Conservation (phyloP, 2,797 vertebrate species). For the Microchirus variegatus region DNA sequence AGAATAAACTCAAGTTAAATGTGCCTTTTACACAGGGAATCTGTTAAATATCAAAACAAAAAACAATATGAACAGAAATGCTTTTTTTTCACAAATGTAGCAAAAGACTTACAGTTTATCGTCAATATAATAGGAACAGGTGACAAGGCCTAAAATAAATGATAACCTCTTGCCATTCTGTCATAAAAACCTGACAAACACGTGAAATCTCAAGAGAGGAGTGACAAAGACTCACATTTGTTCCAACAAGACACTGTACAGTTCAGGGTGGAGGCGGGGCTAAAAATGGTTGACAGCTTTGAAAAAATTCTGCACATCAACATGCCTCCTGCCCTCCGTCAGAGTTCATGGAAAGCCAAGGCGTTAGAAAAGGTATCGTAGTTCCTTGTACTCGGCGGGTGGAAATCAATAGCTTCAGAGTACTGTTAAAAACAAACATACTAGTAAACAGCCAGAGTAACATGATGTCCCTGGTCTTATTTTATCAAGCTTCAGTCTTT, state of each 20-base stretch:
- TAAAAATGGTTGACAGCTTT: slow-evolving; percentile 50
- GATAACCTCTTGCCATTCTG: slow-evolving; percentile 59
- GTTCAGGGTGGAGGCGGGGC: slow-evolving; percentile 39
- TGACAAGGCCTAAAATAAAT: slow-evolving; percentile 71
- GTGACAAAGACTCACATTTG: slow-evolving; percentile 74
- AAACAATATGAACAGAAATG: slow-evolving; percentile 72
- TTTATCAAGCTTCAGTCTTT: slow-evolving; percentile 20
- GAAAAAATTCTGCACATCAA: slow-evolving; percentile 51
- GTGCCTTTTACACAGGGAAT: slow-evolving; percentile 81
- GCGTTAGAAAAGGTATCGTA: slow-evolving; percentile 57
- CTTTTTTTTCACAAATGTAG: slow-evolving; percentile 74
- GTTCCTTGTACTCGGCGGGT: slow-evolving; percentile 38
- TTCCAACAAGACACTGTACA: slow-evolving; percentile 73
- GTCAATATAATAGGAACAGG: slow-evolving; percentile 71
- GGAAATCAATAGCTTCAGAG: slow-evolving; percentile 44
- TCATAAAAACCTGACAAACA: slow-evolving; percentile 74
- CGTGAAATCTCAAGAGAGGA: slow-evolving; percentile 60
- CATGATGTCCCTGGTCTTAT: slow-evolving; percentile 22
- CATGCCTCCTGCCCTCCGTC: slow-evolving; percentile 8
- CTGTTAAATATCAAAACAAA: slow-evolving; percentile 80
- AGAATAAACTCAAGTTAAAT: slow-evolving; percentile 59
- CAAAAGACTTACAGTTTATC: slow-evolving; percentile 75
- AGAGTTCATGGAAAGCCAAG: slow-evolving; percentile 53
- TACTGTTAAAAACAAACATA: slow-evolving; percentile 48
- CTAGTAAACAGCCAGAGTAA: slow-evolving; percentile 49